Percentiles rank a stretch among this genome's conserved stretches.
Evolutionary conservation across 2,113 vertebrate species (phyloP).

Genomic region (Ranitomeya variabilis): DNA sequence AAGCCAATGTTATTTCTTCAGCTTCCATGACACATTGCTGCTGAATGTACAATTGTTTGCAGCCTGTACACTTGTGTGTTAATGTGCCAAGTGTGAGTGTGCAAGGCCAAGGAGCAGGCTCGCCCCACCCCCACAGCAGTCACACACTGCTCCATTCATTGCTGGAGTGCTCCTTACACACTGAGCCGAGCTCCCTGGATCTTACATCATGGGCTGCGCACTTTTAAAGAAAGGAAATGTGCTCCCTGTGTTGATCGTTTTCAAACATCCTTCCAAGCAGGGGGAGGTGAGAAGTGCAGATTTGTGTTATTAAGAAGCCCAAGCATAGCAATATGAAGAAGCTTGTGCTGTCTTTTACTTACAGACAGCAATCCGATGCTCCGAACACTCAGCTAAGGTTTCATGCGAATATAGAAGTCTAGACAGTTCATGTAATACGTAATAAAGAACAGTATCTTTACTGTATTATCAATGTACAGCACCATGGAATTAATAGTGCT

Average conservation of each 20-base stretch:
- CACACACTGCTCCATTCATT: conserved; percentile 38
- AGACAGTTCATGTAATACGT: neutral
- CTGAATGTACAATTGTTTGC: neutral
- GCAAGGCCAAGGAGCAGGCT: neutral
- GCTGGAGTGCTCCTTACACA: conserved; percentile 9
- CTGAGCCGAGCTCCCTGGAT: conserved; percentile 41
- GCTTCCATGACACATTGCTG: neutral
- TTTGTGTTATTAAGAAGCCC: conserved; percentile 43
- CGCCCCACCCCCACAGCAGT: neutral
- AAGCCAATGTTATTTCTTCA: conserved; percentile 17
- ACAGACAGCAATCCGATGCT: neutral
- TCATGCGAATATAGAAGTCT: neutral
- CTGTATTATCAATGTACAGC: too few species aligned
- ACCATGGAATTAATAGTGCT: too few species aligned
- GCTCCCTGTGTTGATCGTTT: conserved; percentile 48
- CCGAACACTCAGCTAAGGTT: neutral
- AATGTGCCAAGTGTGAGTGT: neutral
- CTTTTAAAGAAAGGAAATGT: conserved; percentile 53
- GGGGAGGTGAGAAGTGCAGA: conserved; percentile 55
- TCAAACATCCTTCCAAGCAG: conserved; percentile 51
- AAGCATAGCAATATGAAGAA: conserved; percentile 33
- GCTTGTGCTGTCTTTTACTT: neutral
- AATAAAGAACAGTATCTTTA: neutral
- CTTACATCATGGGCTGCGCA: conserved; percentile 23
- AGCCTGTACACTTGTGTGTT: conserved; percentile 1